These are phyloP conservation scores for Chalcosyrphus nemorum DNA, from an alignment of 2,888 invertebrate species.

Conservation along the genomic window DNA sequence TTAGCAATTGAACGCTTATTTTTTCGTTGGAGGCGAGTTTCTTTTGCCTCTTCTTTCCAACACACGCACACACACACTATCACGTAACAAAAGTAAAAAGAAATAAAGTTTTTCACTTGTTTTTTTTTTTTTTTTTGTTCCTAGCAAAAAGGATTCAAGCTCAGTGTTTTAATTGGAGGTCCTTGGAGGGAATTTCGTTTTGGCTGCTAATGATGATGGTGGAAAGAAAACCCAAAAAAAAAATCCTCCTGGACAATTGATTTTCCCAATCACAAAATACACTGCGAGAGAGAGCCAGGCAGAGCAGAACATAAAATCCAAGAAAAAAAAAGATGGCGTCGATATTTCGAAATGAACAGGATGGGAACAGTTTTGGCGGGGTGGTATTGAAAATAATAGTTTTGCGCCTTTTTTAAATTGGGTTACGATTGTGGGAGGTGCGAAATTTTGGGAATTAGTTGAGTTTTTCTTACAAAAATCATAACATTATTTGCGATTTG, in stretches of 20 bases:
- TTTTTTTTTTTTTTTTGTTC: no score
- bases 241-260: slow-evolving; percentile 68
- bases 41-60: no score
- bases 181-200: slow-evolving; percentile 67
- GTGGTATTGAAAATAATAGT: slow-evolving; percentile 20
- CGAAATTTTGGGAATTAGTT: background rate
- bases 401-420: background rate
- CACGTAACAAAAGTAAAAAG: slow-evolving; percentile 69
- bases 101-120: slow-evolving; percentile 66
- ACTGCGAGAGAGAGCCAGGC: slow-evolving; percentile 72
- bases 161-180: slow-evolving; percentile 43
- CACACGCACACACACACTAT: slow-evolving; percentile 51
- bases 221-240: slow-evolving; percentile 63
- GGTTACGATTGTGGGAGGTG: no score
- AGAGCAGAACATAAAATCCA: slow-evolving; percentile 62
- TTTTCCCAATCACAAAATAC: slow-evolving; percentile 72
- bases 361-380: slow-evolving; percentile 50
- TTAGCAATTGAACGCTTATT: slow-evolving; percentile 45
- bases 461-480: background rate
- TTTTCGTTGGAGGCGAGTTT: slow-evolving; percentile 1
- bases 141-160: no score
- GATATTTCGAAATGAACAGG: slow-evolving; percentile 26
- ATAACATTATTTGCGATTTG: background rate
- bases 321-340: slow-evolving; percentile 72
- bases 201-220: slow-evolving; percentile 29